These are phyloP conservation scores for Peromyscus leucopus DNA, from an alignment of 2,113 vertebrate species.

Conservation along the genomic window DNA sequence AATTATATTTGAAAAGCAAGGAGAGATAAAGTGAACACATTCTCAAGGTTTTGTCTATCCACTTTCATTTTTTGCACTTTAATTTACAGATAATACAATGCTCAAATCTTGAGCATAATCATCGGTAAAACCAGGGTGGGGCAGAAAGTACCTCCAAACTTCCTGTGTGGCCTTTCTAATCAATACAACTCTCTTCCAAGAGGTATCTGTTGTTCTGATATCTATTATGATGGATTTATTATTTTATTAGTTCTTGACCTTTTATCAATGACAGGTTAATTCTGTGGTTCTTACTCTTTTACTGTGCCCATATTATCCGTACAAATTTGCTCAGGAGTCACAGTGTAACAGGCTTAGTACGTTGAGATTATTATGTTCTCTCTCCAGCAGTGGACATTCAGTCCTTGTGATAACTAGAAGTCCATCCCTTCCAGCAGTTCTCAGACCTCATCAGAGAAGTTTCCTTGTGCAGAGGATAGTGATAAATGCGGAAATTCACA, in stretches of 20 bases:
- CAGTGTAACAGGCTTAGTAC: background rate
- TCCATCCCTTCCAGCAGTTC: background rate
- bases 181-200: conserved; percentile 18
- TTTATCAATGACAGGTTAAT: conserved; percentile 21
- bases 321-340: conserved; percentile 27
- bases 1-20: background rate
- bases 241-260: conserved; percentile 47
- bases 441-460: background rate
- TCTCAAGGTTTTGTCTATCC: background rate
- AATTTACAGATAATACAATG: background rate
- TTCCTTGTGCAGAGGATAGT: background rate
- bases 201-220: conserved; percentile 28
- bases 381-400: conserved; percentile 38
- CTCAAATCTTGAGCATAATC: background rate
- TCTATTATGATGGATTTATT: background rate
- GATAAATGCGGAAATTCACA: background rate
- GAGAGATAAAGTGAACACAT: background rate
- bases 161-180: background rate
- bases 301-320: background rate
- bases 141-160: background rate
- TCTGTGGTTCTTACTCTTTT: conserved; percentile 59
- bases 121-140: background rate
- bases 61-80: conserved; percentile 40
- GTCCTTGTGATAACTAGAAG: conserved; percentile 46
- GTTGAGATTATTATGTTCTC: conserved; percentile 22